phyloP scores from a whole-genome alignment of 1,140 invertebrate genomes.

The Diplogasteroides magnus region DNA sequence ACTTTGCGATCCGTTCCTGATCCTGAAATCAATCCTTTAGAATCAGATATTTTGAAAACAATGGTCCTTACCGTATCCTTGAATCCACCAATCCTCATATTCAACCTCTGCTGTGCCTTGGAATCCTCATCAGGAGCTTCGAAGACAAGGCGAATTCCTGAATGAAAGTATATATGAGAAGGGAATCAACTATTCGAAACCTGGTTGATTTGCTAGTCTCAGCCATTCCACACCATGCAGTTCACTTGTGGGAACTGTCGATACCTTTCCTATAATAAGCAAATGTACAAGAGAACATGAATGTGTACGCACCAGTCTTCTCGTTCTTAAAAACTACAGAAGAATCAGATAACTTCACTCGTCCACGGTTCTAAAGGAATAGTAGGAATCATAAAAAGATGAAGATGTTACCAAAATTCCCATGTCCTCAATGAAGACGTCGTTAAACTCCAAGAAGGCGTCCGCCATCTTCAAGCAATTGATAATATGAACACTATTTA shows the following conservation, averaged over 20 bases:
- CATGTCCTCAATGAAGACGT: slow-evolving; percentile 44
- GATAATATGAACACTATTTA: background rate
- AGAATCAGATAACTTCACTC: slow-evolving; percentile 84
- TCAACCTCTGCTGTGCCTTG: slow-evolving; percentile 11
- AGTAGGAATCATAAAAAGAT: slow-evolving; percentile 1
- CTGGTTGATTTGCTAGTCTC: slow-evolving; percentile 78
- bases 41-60: background rate
- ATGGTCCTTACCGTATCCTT: slow-evolving; percentile 71
- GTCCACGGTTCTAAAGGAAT: slow-evolving; percentile 62
- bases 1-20: slow-evolving; percentile 63
- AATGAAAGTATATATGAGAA: no score
- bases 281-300: background rate
- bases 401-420: slow-evolving; percentile 36
- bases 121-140: slow-evolving; percentile 70
- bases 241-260: slow-evolving; percentile 72
- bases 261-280: slow-evolving; percentile 84
- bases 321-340: slow-evolving; percentile 87
- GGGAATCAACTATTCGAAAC: no score
- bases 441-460: slow-evolving; percentile 34
- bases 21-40: slow-evolving; percentile 42
- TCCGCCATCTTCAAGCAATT: slow-evolving; percentile 25
- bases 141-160: slow-evolving; percentile 80
- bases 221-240: slow-evolving; percentile 87
- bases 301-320: slow-evolving; percentile 69
- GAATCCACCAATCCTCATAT: slow-evolving; percentile 88